phyloP scores from a whole-genome alignment of 2,888 invertebrate genomes.

The Spatulosminthurus flaviceps region DNA sequence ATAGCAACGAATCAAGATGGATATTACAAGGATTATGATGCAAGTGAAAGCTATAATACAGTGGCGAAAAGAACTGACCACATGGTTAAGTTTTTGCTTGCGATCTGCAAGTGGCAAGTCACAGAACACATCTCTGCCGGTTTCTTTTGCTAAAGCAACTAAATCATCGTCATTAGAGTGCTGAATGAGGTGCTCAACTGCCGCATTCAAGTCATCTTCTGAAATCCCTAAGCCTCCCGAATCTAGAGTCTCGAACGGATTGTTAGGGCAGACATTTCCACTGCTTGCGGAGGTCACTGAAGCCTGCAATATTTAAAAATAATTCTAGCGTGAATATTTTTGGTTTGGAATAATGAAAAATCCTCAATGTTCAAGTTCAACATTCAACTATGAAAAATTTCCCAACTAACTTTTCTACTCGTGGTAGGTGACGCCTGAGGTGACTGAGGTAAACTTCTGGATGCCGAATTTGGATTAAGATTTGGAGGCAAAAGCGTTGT shows the following conservation, averaged over 20 bases:
- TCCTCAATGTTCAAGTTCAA: too few species aligned
- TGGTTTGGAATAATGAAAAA: too few species aligned
- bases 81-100: constrained; percentile 81
- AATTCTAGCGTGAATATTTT: too few species aligned
- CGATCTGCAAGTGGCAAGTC: constrained; percentile 76
- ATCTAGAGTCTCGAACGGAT: constrained; percentile 60
- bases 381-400: too few species aligned
- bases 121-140: constrained; percentile 82
- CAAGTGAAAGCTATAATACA: constrained; percentile 10
- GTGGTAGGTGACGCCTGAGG: constrained; percentile 66
- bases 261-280: constrained; percentile 43
- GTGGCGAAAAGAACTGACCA: constrained; percentile 73
- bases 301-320: constrained; percentile 46
- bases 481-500: constrained; percentile 75
- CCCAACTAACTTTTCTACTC: constrained; percentile 68
- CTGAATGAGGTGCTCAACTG: constrained; percentile 65
- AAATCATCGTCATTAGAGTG: constrained; percentile 78
- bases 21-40: constrained; percentile 36
- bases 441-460: constrained; percentile 65
- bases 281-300: constrained; percentile 53
- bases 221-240: constrained; percentile 54
- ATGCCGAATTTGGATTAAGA: constrained; percentile 56
- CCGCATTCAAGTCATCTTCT: constrained; percentile 64
- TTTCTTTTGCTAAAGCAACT: constrained; percentile 87
- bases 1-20: constrained; percentile 21